Base-by-base conservation (phyloP, 1,140 invertebrate genomes). In the Nasonia vitripennis region DNA sequence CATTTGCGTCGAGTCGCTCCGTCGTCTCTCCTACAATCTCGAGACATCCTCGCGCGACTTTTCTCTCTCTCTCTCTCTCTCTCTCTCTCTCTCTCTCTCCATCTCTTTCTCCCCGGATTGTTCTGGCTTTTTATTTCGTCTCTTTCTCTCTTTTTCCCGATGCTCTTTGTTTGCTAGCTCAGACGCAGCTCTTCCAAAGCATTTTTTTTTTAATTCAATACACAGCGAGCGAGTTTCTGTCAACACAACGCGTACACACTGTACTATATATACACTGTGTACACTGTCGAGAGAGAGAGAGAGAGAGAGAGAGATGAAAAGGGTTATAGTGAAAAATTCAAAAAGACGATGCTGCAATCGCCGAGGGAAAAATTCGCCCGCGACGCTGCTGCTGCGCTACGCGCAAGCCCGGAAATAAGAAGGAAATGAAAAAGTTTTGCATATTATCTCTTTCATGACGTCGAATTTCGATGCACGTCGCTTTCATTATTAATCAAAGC, bases 401-500 rank as follows among this genome's bases (percentile, higher is more conserved):
- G 7, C 41, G 41, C 41, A 27, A 27, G 41, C 10, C 41, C 41
- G 41, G 23, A 68, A 68, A 68, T 68, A 68, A 73, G 23, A 31
- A 73, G 14, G 14, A 31, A 73, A 73, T 73, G 14, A 73, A 73
- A 73, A 31, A 73, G 27, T 34, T 73, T 34, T 73, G 27, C 34
- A 62, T 45, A 45, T 62, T 62, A 62, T 62, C 17, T 62, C 55
- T n/a, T 20, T 27, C 27, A 27, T 27, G 41, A 45, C 41, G 41
- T 45, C 9, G 41, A 45, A 45, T 45, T 45, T 45, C 41, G 55
- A 62, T 62, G 17, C n/a, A 62, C 55, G 55, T 7, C 17, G 55
- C 55, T 62, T 62, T n/a, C 20, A 62, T 62, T 62, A 62, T 62
- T 62, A 62, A 62, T 62, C 55, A 62, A 62, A 62, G 55, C 55